Percentiles rank a stretch among this genome's conserved stretches.
These are phyloP conservation scores for Baccha elongata DNA, from an alignment of 2,888 invertebrate species.

Conservation along the genomic window DNA sequence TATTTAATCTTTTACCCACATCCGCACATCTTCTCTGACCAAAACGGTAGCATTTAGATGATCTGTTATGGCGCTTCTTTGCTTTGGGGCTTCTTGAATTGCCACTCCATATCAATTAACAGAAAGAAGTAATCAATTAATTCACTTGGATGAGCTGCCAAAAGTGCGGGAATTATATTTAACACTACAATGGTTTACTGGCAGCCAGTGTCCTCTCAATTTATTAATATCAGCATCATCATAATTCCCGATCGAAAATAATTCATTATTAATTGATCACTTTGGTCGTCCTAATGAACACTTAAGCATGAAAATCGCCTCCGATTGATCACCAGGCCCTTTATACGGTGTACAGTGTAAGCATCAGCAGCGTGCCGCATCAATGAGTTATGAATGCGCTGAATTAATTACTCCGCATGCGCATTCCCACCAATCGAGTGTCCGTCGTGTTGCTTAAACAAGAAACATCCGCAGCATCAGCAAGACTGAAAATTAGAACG, in stretches of 20 bases:
- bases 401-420: conserved; percentile 66
- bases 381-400: conserved; percentile 72
- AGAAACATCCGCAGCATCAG: conserved; percentile 19
- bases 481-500: conserved; percentile 53
- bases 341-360: neutral
- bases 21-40: neutral
- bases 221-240: conserved; percentile 70
- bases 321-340: conserved; percentile 60
- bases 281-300: conserved; percentile 67
- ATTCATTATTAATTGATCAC: conserved; percentile 72
- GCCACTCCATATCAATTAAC: conserved; percentile 54
- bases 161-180: conserved; percentile 50
- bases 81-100: neutral
- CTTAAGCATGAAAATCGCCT: conserved; percentile 67
- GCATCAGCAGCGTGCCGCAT: conserved; percentile 32
- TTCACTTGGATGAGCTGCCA: conserved; percentile 54
- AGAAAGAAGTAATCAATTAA: conserved; percentile 63
- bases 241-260: conserved; percentile 69
- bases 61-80: neutral
- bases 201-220: conserved; percentile 43
- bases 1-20: neutral
- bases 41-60: conserved; percentile 56
- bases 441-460: neutral
- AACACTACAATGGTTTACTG: conserved; percentile 29
- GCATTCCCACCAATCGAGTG: conserved; percentile 37